phyloP scores from a whole-genome alignment of 37 sponge, comb jelly and placozoan species.

The Aphrocallistes beatrix region DNA sequence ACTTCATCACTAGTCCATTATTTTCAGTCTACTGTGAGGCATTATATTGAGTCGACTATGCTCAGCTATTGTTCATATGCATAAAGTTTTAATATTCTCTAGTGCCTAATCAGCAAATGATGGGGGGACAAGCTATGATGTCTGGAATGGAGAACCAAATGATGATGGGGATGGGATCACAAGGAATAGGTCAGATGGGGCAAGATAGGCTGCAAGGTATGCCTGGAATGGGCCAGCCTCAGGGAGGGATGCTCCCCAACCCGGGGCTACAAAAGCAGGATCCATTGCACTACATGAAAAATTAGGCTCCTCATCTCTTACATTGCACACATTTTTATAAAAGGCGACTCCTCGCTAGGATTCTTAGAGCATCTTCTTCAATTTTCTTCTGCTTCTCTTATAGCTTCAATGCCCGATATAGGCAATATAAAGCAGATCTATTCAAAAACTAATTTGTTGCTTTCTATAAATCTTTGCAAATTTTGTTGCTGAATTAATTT shows the following conservation, averaged over 20 bases:
- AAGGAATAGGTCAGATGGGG: not conserved
- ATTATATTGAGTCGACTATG: too few relatives aligned
- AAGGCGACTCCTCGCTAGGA: not conserved
- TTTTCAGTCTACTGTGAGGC: too few relatives aligned
- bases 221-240: not conserved
- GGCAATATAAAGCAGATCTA: too few relatives aligned
- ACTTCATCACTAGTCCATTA: too few relatives aligned
- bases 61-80: too few relatives aligned
- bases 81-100: not conserved
- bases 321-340: not conserved
- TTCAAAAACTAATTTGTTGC: too few relatives aligned
- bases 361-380: not conserved
- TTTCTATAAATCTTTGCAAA: not conserved
- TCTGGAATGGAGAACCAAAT: slow-evolving; percentile 8
- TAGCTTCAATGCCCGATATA: too few relatives aligned
- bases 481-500: slow-evolving; percentile 2
- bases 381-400: not conserved
- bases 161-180: slow-evolving; percentile 19
- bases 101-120: slow-evolving; percentile 5
- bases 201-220: not conserved
- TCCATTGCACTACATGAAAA: not conserved
- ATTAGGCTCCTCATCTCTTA: slow-evolving; percentile 13
- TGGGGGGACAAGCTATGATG: not conserved
- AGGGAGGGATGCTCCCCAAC: not conserved
- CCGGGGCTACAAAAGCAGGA: not conserved